These are phyloP conservation scores for Chymomyza caudatula DNA, from an alignment of 2,888 invertebrate species.

Conservation along the genomic window DNA sequence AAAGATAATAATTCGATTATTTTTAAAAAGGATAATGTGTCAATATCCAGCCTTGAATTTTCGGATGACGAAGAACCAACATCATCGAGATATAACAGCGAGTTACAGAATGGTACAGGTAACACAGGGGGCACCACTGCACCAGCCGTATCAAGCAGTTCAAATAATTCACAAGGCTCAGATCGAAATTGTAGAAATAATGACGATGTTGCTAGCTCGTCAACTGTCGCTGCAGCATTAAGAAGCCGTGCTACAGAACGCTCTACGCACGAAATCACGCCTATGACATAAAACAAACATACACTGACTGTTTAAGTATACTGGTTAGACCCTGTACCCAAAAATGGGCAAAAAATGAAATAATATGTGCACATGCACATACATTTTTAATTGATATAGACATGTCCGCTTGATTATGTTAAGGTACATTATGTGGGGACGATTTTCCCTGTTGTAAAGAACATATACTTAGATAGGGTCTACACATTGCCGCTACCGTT, in stretches of 20 bases:
- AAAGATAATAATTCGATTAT: neutral
- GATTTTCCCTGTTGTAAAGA: neutral
- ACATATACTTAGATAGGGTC: neutral
- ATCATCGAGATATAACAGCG: constrained; percentile 13
- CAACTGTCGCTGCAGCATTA: constrained; percentile 19
- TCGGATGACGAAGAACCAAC: constrained; percentile 62
- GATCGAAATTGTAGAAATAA: constrained; percentile 18
- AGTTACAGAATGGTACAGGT: neutral
- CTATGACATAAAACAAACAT: neutral
- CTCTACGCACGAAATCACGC: neutral
- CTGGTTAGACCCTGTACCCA: neutral
- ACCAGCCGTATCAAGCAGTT: constrained; percentile 6
- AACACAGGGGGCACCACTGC: neutral
- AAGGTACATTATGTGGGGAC: neutral
- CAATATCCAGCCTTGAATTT: constrained; percentile 55
- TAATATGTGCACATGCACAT: neutral
- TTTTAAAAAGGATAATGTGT: constrained; percentile 33
- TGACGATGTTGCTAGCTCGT: constrained; percentile 23
- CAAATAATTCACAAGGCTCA: constrained; percentile 23
- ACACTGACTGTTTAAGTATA: neutral
- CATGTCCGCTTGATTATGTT: neutral
- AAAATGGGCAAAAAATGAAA: neutral
- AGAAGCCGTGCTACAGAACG: neutral
- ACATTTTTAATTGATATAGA: neutral
- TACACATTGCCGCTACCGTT: too few species aligned